Evolutionary conservation across 2,797 vertebrate genomes (phyloP), one percentile per base, ranked within the genome.

Genomic region (Eulemur albifrons): DNA sequence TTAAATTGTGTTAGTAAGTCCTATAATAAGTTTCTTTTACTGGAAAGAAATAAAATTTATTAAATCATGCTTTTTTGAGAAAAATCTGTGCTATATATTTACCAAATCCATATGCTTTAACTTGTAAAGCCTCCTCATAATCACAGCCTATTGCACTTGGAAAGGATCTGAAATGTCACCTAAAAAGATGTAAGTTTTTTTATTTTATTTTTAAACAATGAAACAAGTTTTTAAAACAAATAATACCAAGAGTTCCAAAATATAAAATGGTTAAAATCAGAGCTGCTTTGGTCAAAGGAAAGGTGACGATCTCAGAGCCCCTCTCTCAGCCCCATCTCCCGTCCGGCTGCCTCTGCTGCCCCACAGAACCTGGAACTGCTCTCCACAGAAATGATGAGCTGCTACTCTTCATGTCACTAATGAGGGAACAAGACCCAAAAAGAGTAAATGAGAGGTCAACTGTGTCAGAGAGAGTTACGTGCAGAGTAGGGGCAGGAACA

Each of bases 11-110:
- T 83, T 96, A 87, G 54, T 89, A 72, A 83, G 61, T 83, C 38
- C 54, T 73, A 59, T 92, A 91, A 92, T 63, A 89, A 86, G 93
- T 93, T 88, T 83, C 73, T 27, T 94, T 89, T 90, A 85, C 67
- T 57, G 50, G 43, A 95, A 94, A 97, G 54, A 88, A 85, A 89
- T 45, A 87, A 50, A 43, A 72, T 90, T 89, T 93, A 92, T 93
- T 97, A 77, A 88, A 92, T 48, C 52, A 25, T 23, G 45, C 6
- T 57, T 91, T 96, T 87, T 87, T 67, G 45, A 54, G 94, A 54
- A 87, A 88, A 90, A 67, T 50, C 35, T 94, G 20, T 84, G 13
- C 45, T 91, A 15, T 35, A n/a, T 63, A 13, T 86, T 96, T 48
- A 86, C 70, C 79, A 86, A 93, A 79, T 52, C 82, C 92, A 48